These are phyloP conservation scores for Pseudonaja textilis DNA, from an alignment of 2,113 vertebrate species.

Conservation along the genomic window DNA sequence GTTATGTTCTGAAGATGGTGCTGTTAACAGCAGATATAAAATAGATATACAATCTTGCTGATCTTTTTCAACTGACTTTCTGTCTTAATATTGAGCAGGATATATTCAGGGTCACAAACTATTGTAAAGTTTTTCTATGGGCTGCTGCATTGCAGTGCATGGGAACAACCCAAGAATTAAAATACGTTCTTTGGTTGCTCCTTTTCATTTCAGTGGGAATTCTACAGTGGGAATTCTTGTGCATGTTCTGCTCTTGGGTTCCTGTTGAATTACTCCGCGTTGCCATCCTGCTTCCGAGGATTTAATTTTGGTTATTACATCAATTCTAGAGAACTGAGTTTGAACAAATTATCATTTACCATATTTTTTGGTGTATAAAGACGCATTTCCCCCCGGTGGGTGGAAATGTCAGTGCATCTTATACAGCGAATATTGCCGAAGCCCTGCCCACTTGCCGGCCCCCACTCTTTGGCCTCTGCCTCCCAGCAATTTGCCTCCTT, in stretches of 20 bases:
- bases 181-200: neutral
- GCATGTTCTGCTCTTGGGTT: conserved; percentile 1
- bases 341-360: neutral
- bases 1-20: neutral
- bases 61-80: neutral
- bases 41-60: neutral
- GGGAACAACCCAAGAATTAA: too few species aligned
- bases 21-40: neutral
- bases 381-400: too few species aligned
- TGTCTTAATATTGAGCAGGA: neutral
- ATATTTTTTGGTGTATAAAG: too few species aligned
- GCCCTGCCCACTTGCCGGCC: too few species aligned
- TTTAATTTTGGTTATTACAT: neutral
- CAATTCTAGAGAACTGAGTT: neutral
- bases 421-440: too few species aligned
- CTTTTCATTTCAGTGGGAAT: neutral
- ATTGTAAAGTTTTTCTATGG: neutral
- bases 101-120: neutral
- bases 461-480: too few species aligned
- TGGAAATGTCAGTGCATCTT: too few species aligned
- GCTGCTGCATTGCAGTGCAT: neutral
- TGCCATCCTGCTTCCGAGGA: conserved; percentile 21
- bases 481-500: too few species aligned
- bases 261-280: conserved; percentile 51
- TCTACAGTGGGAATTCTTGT: neutral